These are phyloP conservation scores for Anas platyrhynchos DNA, from an alignment of 2,113 vertebrate species.

Conservation along the genomic window DNA sequence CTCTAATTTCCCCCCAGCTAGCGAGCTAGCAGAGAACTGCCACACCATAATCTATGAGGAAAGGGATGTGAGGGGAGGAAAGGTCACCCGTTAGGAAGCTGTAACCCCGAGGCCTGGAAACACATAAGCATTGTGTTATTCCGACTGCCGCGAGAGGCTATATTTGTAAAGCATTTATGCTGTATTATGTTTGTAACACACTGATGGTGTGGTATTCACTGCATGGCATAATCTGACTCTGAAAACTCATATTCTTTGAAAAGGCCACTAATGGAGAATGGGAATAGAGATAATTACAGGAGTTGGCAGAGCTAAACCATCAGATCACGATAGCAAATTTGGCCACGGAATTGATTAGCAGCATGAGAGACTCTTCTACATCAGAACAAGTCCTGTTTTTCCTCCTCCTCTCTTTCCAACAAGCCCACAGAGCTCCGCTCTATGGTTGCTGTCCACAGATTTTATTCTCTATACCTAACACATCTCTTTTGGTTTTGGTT, in stretches of 20 bases:
- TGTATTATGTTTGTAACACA: neutral
- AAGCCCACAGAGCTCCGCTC: neutral
- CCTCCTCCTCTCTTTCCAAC: neutral
- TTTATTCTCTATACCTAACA: neutral
- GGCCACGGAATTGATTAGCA: constrained; percentile 44
- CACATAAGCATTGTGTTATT: neutral
- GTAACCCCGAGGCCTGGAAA: neutral
- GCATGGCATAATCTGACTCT: constrained; percentile 21
- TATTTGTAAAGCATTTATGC: constrained; percentile 38
- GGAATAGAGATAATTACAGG: constrained; percentile 59
- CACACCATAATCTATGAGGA: neutral
- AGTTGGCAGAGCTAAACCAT: constrained; percentile 57
- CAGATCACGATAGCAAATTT: constrained; percentile 68
- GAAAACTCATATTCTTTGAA: constrained; percentile 61
- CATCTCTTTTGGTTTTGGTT: neutral
- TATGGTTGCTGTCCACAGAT: neutral
- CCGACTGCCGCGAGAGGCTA: neutral
- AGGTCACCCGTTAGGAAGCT: neutral
- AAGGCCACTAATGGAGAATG: constrained; percentile 40
- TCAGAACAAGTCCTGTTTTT: constrained; percentile 50
- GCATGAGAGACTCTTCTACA: constrained; percentile 50
- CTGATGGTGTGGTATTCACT: constrained; percentile 7
- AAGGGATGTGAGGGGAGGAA: neutral
- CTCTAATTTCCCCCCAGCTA: neutral
- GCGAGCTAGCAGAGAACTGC: neutral